Conservation (phyloP, 2,113 vertebrate genomes). For the Protobothrops flavoviridis region DNA sequence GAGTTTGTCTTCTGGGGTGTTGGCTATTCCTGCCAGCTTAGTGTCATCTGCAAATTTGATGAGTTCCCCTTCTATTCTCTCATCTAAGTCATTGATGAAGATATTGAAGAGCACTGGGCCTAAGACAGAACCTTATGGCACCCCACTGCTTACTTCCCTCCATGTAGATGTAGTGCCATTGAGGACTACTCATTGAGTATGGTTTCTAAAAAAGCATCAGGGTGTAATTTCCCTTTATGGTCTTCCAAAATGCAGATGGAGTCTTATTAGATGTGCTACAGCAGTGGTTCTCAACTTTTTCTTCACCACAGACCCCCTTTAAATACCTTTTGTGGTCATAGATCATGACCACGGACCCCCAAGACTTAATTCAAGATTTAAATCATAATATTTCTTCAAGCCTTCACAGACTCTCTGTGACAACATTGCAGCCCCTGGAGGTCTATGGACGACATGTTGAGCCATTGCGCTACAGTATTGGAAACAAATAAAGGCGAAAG, state of each 20-base stretch:
- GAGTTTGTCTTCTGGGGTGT: too few species aligned
- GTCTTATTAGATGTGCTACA: neutral
- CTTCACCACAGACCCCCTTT: too few species aligned
- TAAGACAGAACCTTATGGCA: too few species aligned
- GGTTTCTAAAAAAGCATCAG: neutral
- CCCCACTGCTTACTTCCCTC: too few species aligned
- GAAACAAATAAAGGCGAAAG: neutral
- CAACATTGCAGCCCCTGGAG: neutral
- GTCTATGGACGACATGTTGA: neutral
- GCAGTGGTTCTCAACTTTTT: neutral
- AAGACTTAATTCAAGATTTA: neutral
- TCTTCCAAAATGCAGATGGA: neutral
- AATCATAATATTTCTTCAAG: neutral
- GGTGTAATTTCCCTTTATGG: neutral
- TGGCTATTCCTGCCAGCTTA: too few species aligned
- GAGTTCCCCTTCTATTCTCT: too few species aligned
- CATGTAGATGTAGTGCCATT: too few species aligned
- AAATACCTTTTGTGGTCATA: neutral
- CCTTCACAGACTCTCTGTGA: neutral
- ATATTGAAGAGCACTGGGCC: too few species aligned
- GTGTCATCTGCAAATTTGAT: too few species aligned
- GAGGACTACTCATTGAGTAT: too few species aligned
- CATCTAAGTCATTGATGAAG: too few species aligned
- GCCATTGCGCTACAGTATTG: neutral
- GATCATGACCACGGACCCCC: neutral